These are phyloP conservation scores for Procambarus clarkii DNA, from an alignment of 1,140 invertebrate genomes.

Conservation along the genomic window DNA sequence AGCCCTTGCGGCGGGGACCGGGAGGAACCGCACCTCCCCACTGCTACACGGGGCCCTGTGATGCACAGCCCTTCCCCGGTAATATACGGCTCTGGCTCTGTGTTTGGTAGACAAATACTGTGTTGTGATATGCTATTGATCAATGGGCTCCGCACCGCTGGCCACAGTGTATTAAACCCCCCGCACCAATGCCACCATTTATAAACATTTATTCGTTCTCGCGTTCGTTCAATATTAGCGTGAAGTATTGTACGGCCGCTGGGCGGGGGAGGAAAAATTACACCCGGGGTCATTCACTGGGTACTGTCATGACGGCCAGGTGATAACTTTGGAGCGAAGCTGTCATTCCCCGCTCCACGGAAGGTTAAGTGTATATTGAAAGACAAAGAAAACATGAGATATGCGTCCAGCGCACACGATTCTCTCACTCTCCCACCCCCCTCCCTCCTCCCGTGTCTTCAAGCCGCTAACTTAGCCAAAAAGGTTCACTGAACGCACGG, in stretches of 20 bases:
- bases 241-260: slow-evolving; percentile 32
- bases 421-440: too few species aligned
- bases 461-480: too few species aligned
- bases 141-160: slow-evolving; percentile 27
- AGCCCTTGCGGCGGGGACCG: too few species aligned
- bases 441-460: too few species aligned
- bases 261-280: slow-evolving; percentile 18
- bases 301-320: slow-evolving; percentile 26
- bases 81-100: slow-evolving; percentile 36
- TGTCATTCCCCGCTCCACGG: background rate
- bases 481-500: too few species aligned
- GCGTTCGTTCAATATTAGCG: slow-evolving; percentile 57
- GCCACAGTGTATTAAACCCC: slow-evolving; percentile 41
- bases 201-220: slow-evolving; percentile 61
- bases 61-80: slow-evolving; percentile 46
- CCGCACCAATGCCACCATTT: slow-evolving; percentile 52
- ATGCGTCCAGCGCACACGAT: too few species aligned
- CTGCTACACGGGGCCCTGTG: background rate
- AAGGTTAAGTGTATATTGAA: too few species aligned
- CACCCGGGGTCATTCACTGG: slow-evolving; percentile 14
- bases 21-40: too few species aligned
- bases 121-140: slow-evolving; percentile 61
- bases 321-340: slow-evolving; percentile 28
- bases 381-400: too few species aligned
- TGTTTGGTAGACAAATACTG: slow-evolving; percentile 59